Evolutionary conservation across 2,113 vertebrate species (phyloP).

Genomic region (Neolamprologus modestus): DNA sequence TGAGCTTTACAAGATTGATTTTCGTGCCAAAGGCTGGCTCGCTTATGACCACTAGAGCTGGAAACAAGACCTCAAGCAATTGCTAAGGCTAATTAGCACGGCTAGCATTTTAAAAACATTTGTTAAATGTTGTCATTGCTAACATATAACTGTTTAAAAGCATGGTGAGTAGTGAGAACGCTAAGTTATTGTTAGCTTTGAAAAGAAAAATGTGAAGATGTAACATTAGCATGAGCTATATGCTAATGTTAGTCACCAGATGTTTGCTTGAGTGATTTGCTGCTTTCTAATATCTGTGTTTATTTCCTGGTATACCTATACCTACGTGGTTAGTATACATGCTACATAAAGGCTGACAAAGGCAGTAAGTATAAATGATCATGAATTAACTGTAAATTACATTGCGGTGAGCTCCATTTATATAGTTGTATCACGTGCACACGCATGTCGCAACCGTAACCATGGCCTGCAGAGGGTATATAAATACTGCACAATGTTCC

Average conservation of each 20-base stretch:
- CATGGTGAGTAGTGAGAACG: background rate
- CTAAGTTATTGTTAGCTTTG: background rate
- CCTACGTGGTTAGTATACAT: background rate
- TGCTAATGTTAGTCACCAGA: background rate
- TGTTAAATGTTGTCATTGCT: background rate
- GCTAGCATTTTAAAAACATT: background rate
- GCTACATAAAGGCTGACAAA: background rate
- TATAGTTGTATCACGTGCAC: background rate
- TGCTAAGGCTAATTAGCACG: fast-evolving
- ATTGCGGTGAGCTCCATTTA: background rate
- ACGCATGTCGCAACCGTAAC: fast-evolving
- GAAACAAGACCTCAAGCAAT: too few species aligned
- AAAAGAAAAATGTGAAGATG: background rate
- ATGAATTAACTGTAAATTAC: background rate
- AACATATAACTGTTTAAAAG: background rate
- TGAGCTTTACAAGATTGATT: background rate
- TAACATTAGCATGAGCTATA: background rate
- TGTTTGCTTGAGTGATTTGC: too few species aligned
- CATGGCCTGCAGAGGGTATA: background rate
- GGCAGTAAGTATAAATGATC: background rate
- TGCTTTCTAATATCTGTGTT: background rate
- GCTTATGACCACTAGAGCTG: too few species aligned
- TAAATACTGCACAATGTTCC: fast-evolving
- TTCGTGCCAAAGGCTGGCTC: too few species aligned
- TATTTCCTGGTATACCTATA: background rate